Base-by-base conservation (phyloP, 2,888 invertebrate species). In the Nowickia ferox region DNA sequence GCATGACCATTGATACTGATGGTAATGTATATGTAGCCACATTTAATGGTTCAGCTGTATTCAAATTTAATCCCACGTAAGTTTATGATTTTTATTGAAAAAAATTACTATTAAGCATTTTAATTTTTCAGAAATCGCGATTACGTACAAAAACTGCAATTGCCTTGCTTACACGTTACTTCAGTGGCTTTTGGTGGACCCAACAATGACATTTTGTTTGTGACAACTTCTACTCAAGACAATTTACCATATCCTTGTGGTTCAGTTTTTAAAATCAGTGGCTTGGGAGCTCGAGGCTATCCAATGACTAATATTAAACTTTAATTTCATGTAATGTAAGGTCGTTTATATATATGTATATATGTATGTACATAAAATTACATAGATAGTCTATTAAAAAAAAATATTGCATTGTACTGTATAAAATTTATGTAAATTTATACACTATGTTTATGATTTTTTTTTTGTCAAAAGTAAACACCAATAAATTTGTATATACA, bases 1-100 rank as follows among this genome's bases (percentile, higher is more conserved):
- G 96, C n/a, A 96, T 97, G 96, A 96, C 96, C 84, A 96, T 96
- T 76, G 97, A 97, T 92, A 94, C 94, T 0, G 95, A 96, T 84
- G 96, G 96, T 4, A 96, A 96, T 91, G 93, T 97, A 5, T 97
- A 97, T 96, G 94, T 97, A 59, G 96, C 96, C 68, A 95, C 95
- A 90, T 97, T 95, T 90, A 94, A 94, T 87, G 96, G 95, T 1
- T 94, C 94, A 10, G 94, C 95, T 90, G 93, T 96, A 75, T 92
- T 88, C 72, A 92, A 93, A 89, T 82, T 93, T 11, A 89, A 93
- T 79, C 92, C 93, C 74, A 90, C 65, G 93, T 92, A 88, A 75
- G 93, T 94, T 78, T 51, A 51, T 55, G 5, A 9, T 46, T 51
- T 40, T 42, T 53, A 74, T 63, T 51, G 48, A 42, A 55, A n/a